Evolutionary conservation across 2,113 vertebrate species (phyloP).

Genomic region (Anthoscopus minutus): DNA sequence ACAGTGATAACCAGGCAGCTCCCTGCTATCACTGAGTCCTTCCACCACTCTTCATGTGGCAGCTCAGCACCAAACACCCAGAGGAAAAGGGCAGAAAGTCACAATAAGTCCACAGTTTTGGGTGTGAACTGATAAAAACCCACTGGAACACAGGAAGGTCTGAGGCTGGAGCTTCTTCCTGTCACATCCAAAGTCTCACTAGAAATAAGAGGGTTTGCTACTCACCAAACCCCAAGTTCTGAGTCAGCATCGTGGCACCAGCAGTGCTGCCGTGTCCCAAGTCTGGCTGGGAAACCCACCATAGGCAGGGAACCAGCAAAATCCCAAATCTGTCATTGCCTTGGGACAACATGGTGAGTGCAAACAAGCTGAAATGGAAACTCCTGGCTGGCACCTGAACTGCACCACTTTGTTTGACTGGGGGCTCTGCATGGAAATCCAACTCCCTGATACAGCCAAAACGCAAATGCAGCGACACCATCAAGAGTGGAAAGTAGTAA

Average conservation of each 20-base stretch:
- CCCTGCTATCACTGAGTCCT: neutral
- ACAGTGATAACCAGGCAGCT: neutral
- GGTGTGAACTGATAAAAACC: neutral
- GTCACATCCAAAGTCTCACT: neutral
- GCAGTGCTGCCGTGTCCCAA: neutral
- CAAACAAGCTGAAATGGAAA: neutral
- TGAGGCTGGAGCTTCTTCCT: neutral
- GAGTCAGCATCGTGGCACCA: neutral
- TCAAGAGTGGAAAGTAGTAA: neutral
- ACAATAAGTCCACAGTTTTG: neutral
- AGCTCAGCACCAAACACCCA: neutral
- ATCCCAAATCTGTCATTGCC: neutral
- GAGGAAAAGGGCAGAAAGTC: neutral
- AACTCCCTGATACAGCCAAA: accelerated
- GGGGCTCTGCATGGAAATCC: neutral
- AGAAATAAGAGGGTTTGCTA: neutral
- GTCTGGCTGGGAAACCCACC: accelerated
- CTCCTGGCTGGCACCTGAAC: neutral
- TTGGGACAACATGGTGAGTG: neutral
- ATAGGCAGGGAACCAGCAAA: neutral
- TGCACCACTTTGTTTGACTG: neutral
- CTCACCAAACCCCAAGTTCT: neutral
- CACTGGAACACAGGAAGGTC: neutral
- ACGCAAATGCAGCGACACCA: neutral
- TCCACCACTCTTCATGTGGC: neutral